These are phyloP conservation scores for Dynastes tityus DNA, from an alignment of 2,888 invertebrate genomes.

Conservation along the genomic window DNA sequence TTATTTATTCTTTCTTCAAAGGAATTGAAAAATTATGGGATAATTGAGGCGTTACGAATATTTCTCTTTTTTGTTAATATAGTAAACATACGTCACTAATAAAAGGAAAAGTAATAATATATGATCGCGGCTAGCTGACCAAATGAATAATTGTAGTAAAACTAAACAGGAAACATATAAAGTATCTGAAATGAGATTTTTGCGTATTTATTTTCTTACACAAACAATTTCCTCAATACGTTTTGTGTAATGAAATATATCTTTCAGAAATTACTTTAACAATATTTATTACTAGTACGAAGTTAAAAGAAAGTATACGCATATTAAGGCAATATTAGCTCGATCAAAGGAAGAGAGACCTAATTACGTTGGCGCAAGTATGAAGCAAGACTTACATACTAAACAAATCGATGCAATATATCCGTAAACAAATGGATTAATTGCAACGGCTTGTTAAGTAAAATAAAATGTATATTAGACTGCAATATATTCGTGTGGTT, in stretches of 20 bases:
- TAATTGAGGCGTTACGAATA: constrained; percentile 7
- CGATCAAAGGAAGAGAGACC: constrained; percentile 24
- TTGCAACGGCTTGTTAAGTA: too few species aligned
- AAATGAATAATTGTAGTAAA: constrained; percentile 38
- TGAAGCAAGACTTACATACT: neutral
- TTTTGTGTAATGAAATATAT: constrained; percentile 38
- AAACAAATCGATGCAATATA: neutral
- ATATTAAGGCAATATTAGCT: constrained; percentile 10
- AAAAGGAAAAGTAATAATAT: constrained; percentile 33
- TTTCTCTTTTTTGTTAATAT: constrained; percentile 34
- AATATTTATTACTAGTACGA: constrained; percentile 25
- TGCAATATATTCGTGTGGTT: neutral
- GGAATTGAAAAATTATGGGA: constrained; percentile 36
- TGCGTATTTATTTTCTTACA: constrained; percentile 28
- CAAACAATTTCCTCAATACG: constrained; percentile 24
- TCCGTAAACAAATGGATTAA: too few species aligned
- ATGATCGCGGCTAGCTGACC: constrained; percentile 31
- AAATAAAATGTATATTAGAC: too few species aligned
- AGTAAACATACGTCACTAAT: constrained; percentile 33
- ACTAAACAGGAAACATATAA: constrained; percentile 34
- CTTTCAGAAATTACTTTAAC: constrained; percentile 31
- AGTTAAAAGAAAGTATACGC: constrained; percentile 18
- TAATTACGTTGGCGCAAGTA: neutral
- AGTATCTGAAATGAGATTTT: constrained; percentile 20
- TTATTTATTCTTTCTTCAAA: constrained; percentile 48